Conservation (phyloP, 2,888 invertebrate genomes). For the Axea sp. region DNA sequence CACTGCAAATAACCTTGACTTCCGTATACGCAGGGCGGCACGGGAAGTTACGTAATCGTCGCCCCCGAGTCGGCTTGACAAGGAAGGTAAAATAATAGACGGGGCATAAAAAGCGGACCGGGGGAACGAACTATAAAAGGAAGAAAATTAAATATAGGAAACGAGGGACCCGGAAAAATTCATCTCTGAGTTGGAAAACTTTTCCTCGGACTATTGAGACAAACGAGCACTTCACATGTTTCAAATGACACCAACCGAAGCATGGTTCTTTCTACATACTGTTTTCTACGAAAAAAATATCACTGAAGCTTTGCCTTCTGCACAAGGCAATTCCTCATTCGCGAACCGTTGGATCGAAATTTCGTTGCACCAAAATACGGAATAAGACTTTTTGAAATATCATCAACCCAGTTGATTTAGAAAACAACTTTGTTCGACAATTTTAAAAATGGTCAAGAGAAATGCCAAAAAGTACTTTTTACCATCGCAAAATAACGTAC, state of each 20-base stretch:
- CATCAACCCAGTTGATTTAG: no score
- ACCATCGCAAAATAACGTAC: no score
- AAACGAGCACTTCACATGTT: slow-evolving; percentile 31
- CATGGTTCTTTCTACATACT: slow-evolving; percentile 4
- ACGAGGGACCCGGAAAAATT: slow-evolving; percentile 32
- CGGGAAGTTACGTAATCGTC: slow-evolving; percentile 74
- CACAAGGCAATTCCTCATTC: no score
- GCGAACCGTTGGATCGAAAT: no score
- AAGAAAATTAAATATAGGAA: slow-evolving; percentile 43
- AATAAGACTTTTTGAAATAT: no score
- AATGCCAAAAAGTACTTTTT: no score
- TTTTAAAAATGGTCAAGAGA: no score
- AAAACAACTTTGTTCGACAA: no score
- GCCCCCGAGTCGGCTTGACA: slow-evolving; percentile 29
- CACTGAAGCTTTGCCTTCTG: no score
- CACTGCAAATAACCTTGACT: slow-evolving; percentile 79
- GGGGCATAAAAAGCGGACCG: slow-evolving; percentile 31
- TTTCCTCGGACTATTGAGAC: slow-evolving; percentile 27
- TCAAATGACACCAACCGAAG: slow-evolving; percentile 25
- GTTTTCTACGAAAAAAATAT: slow-evolving; percentile 5
- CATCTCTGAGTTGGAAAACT: slow-evolving; percentile 56
- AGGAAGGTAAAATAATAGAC: slow-evolving; percentile 52
- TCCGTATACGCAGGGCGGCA: slow-evolving; percentile 72
- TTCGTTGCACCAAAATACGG: no score
- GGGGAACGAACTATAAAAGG: slow-evolving; percentile 25